Conservation (phyloP, 2,888 invertebrate genomes). For the Ophion slaviceki region DNA sequence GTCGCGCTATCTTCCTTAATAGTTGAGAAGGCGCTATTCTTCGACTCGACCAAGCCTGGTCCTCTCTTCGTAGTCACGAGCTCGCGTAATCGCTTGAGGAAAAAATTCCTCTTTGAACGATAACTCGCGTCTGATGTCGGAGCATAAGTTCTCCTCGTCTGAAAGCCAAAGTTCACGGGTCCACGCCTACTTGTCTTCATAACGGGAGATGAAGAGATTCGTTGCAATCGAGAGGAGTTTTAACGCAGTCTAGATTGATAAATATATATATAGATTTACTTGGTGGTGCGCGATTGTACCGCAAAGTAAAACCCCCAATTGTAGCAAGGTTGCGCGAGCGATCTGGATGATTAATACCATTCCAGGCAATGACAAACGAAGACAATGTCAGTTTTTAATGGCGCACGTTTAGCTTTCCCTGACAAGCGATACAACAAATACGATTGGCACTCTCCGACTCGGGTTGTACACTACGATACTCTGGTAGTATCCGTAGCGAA, state of each 20-base stretch:
- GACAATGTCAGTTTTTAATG: slow-evolving; percentile 34
- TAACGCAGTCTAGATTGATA: too few species aligned
- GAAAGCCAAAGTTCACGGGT: not conserved
- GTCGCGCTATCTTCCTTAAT: slow-evolving; percentile 49
- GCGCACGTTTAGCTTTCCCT: not conserved
- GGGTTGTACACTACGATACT: slow-evolving; percentile 33
- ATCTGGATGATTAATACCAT: slow-evolving; percentile 12
- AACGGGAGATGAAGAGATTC: not conserved
- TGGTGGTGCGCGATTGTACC: not conserved
- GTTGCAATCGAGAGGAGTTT: not conserved
- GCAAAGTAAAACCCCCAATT: not conserved
- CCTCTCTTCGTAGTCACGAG: slow-evolving; percentile 8
- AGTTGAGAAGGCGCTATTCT: slow-evolving; percentile 49
- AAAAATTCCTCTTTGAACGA: slow-evolving; percentile 13
- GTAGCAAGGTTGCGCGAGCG: not conserved
- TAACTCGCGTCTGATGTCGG: slow-evolving; percentile 9
- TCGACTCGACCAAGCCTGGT: slow-evolving; percentile 33
- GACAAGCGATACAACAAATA: slow-evolving; percentile 56
- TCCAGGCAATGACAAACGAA: slow-evolving; percentile 13
- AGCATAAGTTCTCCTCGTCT: not conserved
- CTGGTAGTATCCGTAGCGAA: slow-evolving; percentile 37
- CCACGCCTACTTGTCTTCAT: not conserved
- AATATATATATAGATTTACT: not conserved
- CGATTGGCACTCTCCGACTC: slow-evolving; percentile 43
- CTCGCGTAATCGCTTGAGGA: slow-evolving; percentile 3